These are phyloP conservation scores for Scalopus aquaticus DNA, from an alignment of 2,113 vertebrate species.

Conservation along the genomic window DNA sequence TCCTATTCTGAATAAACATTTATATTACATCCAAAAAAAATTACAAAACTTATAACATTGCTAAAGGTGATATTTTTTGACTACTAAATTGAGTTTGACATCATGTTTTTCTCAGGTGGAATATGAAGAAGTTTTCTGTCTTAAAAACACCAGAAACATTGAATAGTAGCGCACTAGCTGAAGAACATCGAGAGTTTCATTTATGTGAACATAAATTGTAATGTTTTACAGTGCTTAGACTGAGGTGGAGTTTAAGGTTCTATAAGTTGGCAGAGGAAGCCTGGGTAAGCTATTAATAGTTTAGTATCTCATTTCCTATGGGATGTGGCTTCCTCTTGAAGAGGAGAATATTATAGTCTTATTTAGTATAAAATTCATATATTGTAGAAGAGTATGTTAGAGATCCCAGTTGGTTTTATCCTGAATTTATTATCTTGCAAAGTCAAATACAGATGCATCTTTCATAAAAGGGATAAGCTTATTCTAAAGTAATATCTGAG, in stretches of 20 bases:
- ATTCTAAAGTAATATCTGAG: conserved; percentile 71
- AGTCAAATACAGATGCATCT: conserved; percentile 74
- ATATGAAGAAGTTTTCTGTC: conserved; percentile 8
- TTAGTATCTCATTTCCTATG: conserved; percentile 69
- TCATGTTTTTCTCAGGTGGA: not conserved
- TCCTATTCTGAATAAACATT: too few relatives aligned
- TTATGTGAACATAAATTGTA: conserved; percentile 42
- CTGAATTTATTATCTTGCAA: conserved; percentile 75
- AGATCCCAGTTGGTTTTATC: conserved; percentile 63
- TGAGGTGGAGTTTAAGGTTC: conserved; percentile 44
- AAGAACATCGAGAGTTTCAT: conserved; percentile 53
- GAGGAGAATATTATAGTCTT: conserved; percentile 72
- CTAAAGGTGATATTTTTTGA: conserved; percentile 42
- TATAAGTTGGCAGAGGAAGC: conserved; percentile 34
- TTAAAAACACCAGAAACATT: conserved; percentile 39
- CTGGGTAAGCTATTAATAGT: conserved; percentile 72
- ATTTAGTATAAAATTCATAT: conserved; percentile 73
- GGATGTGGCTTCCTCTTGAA: conserved; percentile 60
- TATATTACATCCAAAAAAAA: not conserved
- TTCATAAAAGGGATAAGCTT: conserved; percentile 73
- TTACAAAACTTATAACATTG: not conserved
- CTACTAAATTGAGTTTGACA: conserved; percentile 26
- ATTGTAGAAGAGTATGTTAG: conserved; percentile 69
- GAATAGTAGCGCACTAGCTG: not conserved
- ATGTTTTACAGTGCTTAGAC: conserved; percentile 50